A percentile compares a stretch with the other conserved stretches of the same genome.
Evolutionary conservation across 2,888 invertebrate genomes (phyloP).

Genomic region (Steinernema carpocapsae): DNA sequence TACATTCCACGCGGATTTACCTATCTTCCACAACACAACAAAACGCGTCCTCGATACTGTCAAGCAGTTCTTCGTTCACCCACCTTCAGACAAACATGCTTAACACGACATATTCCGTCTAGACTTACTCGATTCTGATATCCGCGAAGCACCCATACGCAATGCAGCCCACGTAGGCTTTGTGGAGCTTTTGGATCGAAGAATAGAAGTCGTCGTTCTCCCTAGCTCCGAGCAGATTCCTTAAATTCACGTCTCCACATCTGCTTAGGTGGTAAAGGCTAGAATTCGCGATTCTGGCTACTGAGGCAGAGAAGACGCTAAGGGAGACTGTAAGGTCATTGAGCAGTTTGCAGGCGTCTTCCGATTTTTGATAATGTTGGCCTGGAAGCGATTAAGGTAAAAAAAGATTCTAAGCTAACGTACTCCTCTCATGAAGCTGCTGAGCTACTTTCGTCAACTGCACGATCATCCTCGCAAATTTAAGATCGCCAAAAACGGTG

Average conservation of each 20-base stretch:
- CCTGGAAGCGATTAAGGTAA: slow-evolving; percentile 27
- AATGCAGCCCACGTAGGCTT: slow-evolving; percentile 44
- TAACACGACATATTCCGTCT: neutral
- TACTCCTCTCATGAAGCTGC: slow-evolving; percentile 24
- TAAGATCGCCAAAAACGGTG: slow-evolving; percentile 12
- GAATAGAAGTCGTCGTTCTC: slow-evolving; percentile 9
- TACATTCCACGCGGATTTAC: no score
- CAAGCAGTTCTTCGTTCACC: neutral
- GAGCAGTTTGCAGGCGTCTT: slow-evolving; percentile 25
- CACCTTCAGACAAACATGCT: neutral
- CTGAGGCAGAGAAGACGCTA: slow-evolving; percentile 26
- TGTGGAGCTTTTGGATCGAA: slow-evolving; percentile 42
- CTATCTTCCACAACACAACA: neutral
- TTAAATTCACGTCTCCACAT: slow-evolving; percentile 11
- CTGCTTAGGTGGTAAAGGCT: neutral
- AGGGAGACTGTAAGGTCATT: slow-evolving; percentile 32
- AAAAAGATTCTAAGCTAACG: neutral
- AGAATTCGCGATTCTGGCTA: slow-evolving; percentile 36
- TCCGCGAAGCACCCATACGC: slow-evolving; percentile 42
- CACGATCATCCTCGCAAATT: slow-evolving; percentile 6
- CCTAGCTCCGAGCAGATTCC: neutral
- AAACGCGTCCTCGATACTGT: neutral
- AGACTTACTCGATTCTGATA: slow-evolving; percentile 43
- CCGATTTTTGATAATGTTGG: slow-evolving; percentile 27
- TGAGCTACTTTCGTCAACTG: slow-evolving; percentile 5